Percentiles rank a stretch among this genome's conserved stretches.
Conservation (phyloP, 1,140 invertebrate species). For the Pachyrhynchus sulphureomaculatus region DNA sequence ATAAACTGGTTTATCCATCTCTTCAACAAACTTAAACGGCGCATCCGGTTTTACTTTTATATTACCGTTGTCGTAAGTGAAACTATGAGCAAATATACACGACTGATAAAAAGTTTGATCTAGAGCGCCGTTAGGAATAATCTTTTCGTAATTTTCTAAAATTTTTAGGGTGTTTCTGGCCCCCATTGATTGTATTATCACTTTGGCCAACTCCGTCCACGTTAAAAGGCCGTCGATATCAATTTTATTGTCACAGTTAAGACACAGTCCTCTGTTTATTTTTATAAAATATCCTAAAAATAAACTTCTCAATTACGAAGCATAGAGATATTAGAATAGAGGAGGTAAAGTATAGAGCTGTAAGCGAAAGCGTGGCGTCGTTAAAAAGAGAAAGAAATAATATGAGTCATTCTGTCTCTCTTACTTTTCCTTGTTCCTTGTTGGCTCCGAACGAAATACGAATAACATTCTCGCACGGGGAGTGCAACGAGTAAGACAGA, state of each 20-base stretch:
- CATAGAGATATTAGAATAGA: too few species aligned
- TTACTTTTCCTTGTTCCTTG: background rate
- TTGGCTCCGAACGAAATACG: too few species aligned
- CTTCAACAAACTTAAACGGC: slow-evolving; percentile 9
- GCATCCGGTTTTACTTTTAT: slow-evolving; percentile 4
- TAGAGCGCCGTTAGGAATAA: slow-evolving; percentile 48
- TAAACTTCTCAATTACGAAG: background rate
- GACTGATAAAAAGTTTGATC: slow-evolving; percentile 47
- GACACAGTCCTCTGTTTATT: slow-evolving; percentile 46
- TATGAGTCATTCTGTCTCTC: too few species aligned
- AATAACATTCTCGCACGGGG: too few species aligned
- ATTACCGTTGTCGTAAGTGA: slow-evolving; percentile 9
- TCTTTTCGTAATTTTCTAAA: slow-evolving; percentile 44
- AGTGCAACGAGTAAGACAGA: background rate
- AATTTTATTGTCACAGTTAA: slow-evolving; percentile 47
- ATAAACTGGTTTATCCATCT: slow-evolving; percentile 1
- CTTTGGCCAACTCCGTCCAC: slow-evolving; percentile 47
- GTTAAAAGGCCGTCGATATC: slow-evolving; percentile 35
- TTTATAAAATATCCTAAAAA: slow-evolving; percentile 34
- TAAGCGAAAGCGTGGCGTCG: too few species aligned
- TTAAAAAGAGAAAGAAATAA: too few species aligned
- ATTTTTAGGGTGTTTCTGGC: slow-evolving; percentile 41
- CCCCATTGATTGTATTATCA: slow-evolving; percentile 49
- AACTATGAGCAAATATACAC: slow-evolving; percentile 41
- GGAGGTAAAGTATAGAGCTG: background rate